Base-by-base conservation (phyloP, 2,113 vertebrate genomes). In the Etia nguti region DNA sequence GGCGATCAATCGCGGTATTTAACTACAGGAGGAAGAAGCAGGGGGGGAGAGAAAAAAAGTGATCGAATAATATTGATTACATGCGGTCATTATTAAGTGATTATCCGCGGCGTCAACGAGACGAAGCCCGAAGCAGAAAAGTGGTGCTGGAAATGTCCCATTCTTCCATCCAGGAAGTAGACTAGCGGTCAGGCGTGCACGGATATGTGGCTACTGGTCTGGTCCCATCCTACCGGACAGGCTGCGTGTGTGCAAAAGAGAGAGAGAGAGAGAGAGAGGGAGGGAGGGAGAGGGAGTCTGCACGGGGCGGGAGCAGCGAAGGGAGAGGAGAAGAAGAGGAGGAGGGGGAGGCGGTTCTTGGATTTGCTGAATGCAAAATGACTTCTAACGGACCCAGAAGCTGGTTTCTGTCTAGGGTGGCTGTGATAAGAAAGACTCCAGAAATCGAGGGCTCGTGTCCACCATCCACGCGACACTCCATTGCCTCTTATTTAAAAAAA, bases 161-260 rank as follows among this genome's bases (percentile, higher is more conserved):
- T 97, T 96, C 97, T 96, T 96, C 96, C 96, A 95, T 96, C 97
- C 98, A 98, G 98, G 98, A 98, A 98, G 98, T 98, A 96, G 95
- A 90, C 92, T 91, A 79, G 93, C 94, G 94, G 93, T 94, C 93
- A 95, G 92, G 93, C 94, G 59, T 85, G 93, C 91, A 59, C 34
- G 92, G 92, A 92, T 86, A 54, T 93, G 83, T 88, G 91, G 89
- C 92, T 90, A 29, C 94, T 82, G 83, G 73, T 80, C 81, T 93
- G 92, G 84, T 94, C 92, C 93, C 92, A 89, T 94, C 92, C 90
- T 88, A 87, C 88, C 92, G 91, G 93, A 91, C 91, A 83, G 92
- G 90, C 94, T 90, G 93, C 65, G 83, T 48, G 90, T 65, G 89
- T 79, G 87, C 82, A 41, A 57, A 86, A 48, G 24, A 75, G 92